phyloP scores from a whole-genome alignment of 2,113 vertebrate species.

The Chionis minor region DNA sequence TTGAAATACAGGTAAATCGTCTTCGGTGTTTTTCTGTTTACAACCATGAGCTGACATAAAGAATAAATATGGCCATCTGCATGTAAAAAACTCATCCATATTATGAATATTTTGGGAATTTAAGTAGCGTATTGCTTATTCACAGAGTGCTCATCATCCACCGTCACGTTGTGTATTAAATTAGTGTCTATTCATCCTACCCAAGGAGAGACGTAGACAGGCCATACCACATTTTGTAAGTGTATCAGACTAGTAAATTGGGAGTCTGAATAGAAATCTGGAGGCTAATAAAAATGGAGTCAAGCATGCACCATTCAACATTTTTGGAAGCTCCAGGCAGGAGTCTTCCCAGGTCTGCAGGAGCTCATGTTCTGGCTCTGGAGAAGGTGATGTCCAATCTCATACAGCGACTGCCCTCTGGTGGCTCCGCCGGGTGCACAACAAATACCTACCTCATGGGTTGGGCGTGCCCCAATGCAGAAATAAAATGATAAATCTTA shows the following conservation, averaged over 20 bases:
- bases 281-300: not conserved
- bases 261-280: not conserved
- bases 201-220: not conserved
- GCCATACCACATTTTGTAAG: not conserved
- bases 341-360: not conserved
- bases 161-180: not conserved
- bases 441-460: not conserved
- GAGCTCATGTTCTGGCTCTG: not conserved
- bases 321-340: not conserved
- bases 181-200: not conserved
- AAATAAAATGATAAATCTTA: not conserved
- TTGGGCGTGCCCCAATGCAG: accelerated
- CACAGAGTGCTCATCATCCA: not conserved
- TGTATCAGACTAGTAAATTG: not conserved
- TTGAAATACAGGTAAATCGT: not conserved
- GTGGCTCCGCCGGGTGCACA: not conserved
- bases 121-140: not conserved
- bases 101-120: not conserved
- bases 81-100: not conserved
- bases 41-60: not conserved
- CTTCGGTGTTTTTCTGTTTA: not conserved
- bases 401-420: conserved; percentile 59
- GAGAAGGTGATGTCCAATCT: not conserved
- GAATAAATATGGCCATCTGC: not conserved
- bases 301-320: not conserved